A percentile compares a stretch with the other conserved stretches of the same genome.
These are phyloP conservation scores for Pogonognathellus flavescens DNA, from an alignment of 1,140 invertebrate species.

Conservation along the genomic window DNA sequence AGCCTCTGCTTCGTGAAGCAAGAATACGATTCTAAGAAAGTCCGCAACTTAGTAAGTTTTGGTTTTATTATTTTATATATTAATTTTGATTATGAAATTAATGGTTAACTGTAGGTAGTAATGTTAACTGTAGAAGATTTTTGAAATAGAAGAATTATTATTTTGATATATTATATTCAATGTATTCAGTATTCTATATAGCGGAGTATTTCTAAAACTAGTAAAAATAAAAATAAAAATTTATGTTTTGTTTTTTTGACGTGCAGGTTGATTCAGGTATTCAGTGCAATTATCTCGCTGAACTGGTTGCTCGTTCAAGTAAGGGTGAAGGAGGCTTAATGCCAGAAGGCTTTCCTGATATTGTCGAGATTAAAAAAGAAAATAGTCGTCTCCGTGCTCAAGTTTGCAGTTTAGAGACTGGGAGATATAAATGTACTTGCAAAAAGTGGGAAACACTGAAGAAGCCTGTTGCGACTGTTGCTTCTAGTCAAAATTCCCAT, in stretches of 20 bases:
- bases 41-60: background rate
- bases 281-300: background rate
- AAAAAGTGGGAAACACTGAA: background rate
- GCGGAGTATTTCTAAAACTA: too few relatives aligned
- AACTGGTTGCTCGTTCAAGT: background rate
- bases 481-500: background rate
- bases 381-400: background rate
- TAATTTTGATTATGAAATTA: background rate
- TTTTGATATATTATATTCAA: too few relatives aligned
- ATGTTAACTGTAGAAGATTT: background rate
- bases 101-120: background rate
- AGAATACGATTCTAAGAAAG: background rate
- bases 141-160: too few relatives aligned
- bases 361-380: background rate
- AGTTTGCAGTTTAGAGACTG: background rate
- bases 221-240: too few relatives aligned
- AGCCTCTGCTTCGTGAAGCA: background rate
- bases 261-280: background rate
- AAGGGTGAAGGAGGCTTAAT: background rate
- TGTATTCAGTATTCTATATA: too few relatives aligned
- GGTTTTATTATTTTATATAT: background rate
- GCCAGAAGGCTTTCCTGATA: background rate
- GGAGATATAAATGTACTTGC: background rate
- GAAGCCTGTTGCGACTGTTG: too few relatives aligned
- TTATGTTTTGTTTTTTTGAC: background rate